Base-by-base conservation (phyloP, 2,797 vertebrate genomes). In the Lithobates pipiens region DNA sequence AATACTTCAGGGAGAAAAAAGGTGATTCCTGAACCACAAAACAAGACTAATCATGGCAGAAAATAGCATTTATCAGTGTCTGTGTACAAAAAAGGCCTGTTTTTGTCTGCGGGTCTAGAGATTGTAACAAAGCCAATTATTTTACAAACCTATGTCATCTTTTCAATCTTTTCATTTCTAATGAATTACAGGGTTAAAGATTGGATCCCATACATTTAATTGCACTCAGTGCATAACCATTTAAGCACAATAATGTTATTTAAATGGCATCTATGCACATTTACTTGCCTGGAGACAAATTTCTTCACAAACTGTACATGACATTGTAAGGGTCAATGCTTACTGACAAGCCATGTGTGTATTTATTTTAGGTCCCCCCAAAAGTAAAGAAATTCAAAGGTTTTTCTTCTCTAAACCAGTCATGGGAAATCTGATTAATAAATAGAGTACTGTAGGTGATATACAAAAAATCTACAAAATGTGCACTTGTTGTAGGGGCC, bases 1-100 rank as follows among this genome's bases (percentile, higher is more conserved):
- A 70, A 81, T 32, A 86, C 78, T 77, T 81, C 34, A n/a, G 73
- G 65, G 84, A 72, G 44, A 80, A 54, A 81, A 85, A 81, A 81
- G 72, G 72, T 81, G 78, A 86, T 86, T 86, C 36, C 27, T 69
- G 36, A 86, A 81, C 29, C 73, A 71, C 84, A 76, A 50, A 70
- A 85, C 46, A 76, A 80, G n/a, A 69, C 70, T 74, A 76, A 85
- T 81, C 67, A 81, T 75, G 46, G 61, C 32, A 23, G 11, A 11
- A 65, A 21, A 36, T 32, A 76, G 50, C 44, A 75, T 71, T 54
- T 36, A 67, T 63, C 61, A 70, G 65, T 21, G 9, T 39, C 34
- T 81, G 65, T 76, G 63, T 79, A 18, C 18, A 27, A 67, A 75
- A 82, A 10, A 67, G 54, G 16, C 36, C 13, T 13, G 13, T 23